Base-by-base conservation (phyloP, 2,888 invertebrate species). In the Cataglyphis rosenhaueri region DNA sequence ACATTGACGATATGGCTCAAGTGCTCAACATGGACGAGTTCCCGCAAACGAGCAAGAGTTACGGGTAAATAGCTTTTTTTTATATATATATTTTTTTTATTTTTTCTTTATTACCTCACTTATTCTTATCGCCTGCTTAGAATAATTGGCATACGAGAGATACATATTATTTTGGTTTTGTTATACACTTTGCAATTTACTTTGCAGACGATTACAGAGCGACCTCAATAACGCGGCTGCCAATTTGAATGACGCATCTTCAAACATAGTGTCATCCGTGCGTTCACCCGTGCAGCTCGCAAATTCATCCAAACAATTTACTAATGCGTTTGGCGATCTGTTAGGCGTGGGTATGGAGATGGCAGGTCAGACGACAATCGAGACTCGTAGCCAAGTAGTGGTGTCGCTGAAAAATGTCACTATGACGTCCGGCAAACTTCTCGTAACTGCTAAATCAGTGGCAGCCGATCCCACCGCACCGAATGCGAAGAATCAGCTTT, bases 401-500 rank as follows among this genome's bases (percentile, higher is more conserved):
- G 96, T 97, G 75, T 97, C 98, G 0, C 95, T 99, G 93, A 97
- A 97, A 93, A 97, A 97, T 76, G 98, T 99, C 0, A 98, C 98
- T 0, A 97, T 97, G 86, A 97, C 97, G 81, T 98, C 98, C 0
- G 97, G 97, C 83, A 98, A 98, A 86, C 96, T 99, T 18, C 95
- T 99, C 18, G 96, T 97, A 35, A 97, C 98, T 0, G 98, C 98
- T 76, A 99, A 98, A 94, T 97, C 97, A 0, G 97, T 98, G 84
- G 97, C 98, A 10, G 97, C 98, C 89, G 99, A 99, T 95, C 97
- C 98, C 3, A 96, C 96, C 25, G 97, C 98, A 68, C 98, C 98
- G 0, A 98, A 98, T 94, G 97, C 98, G 0, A 98, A 97, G 95
- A 99, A 98, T 94, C 97, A 98, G 89, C 95, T 99, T 48, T 97